Conservation (phyloP, 2,113 vertebrate genomes). For the Takifugu flavidus region DNA sequence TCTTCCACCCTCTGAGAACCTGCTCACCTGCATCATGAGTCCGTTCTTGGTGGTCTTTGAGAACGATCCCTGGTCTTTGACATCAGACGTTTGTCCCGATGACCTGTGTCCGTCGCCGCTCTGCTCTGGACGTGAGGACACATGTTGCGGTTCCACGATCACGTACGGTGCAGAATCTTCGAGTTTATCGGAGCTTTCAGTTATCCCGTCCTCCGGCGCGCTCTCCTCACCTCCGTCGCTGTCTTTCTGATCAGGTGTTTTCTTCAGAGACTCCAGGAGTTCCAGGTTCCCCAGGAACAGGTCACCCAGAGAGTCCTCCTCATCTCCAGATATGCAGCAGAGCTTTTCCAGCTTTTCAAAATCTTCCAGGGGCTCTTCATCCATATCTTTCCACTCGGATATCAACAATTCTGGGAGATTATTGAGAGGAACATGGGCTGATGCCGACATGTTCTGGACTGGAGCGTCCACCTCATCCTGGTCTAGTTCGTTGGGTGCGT, state of each 20-base stretch:
- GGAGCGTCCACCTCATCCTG: slow-evolving; percentile 44
- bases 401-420: slow-evolving; percentile 75
- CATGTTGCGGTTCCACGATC: slow-evolving; percentile 28
- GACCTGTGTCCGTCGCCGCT: slow-evolving; percentile 26
- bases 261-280: slow-evolving; percentile 76
- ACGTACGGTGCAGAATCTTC: slow-evolving; percentile 9
- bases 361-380: slow-evolving; percentile 78
- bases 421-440: slow-evolving; percentile 58
- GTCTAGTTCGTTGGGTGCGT: slow-evolving; percentile 29
- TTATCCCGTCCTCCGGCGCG: slow-evolving; percentile 23
- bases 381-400: slow-evolving; percentile 80
- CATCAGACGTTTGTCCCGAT: slow-evolving; percentile 43
- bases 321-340: slow-evolving; percentile 76
- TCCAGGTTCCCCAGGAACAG: slow-evolving; percentile 76
- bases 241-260: slow-evolving; percentile 59
- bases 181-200: slow-evolving; percentile 24
- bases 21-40: slow-evolving; percentile 81
- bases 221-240: slow-evolving; percentile 12
- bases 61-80: slow-evolving; percentile 69
- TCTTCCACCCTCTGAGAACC: not conserved
- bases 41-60: slow-evolving; percentile 77
- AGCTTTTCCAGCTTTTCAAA: slow-evolving; percentile 80
- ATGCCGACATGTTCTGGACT: slow-evolving; percentile 43
- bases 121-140: slow-evolving; percentile 35
- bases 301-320: slow-evolving; percentile 71